A percentile compares a stretch with the other conserved stretches of the same genome.
Evolutionary conservation across 2,797 vertebrate genomes (phyloP).

Genomic region (Aplochiton taeniatus): DNA sequence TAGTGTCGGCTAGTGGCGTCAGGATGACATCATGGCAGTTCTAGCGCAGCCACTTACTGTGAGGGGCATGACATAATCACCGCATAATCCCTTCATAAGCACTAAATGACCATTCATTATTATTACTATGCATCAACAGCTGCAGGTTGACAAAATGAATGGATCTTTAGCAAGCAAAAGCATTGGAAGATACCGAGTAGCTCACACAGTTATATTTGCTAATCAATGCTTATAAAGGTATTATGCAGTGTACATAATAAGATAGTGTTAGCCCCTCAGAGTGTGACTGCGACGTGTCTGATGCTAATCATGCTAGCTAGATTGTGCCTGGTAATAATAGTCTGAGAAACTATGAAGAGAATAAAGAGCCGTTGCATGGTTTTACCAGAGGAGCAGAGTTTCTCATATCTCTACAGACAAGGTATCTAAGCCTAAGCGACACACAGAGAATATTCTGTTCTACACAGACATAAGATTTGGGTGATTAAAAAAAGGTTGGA

Average conservation of each 20-base stretch:
- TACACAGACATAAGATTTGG: constrained; percentile 69
- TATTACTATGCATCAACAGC: constrained; percentile 70
- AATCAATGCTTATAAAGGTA: constrained; percentile 70
- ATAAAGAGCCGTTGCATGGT: constrained; percentile 62
- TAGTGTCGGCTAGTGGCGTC: constrained; percentile 99
- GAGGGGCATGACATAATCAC: constrained; percentile 58
- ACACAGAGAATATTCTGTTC: constrained; percentile 49
- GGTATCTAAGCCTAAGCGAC: constrained; percentile 1
- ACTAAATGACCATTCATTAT: constrained; percentile 84
- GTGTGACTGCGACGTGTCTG: constrained; percentile 63
- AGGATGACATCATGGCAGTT: constrained; percentile 99
- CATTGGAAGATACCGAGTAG: not conserved
- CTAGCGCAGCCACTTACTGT: constrained; percentile 89
- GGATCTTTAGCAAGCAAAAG: constrained; percentile 21
- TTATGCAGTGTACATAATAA: constrained; percentile 16
- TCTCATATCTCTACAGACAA: constrained; percentile 60
- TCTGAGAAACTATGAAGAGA: constrained; percentile 72
- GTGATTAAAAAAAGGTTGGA: constrained; percentile 56
- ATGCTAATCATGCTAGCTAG: constrained; percentile 72
- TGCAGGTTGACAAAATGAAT: constrained; percentile 58
- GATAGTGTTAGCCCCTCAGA: constrained; percentile 41
- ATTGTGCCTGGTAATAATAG: constrained; percentile 67
- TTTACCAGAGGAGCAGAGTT: constrained; percentile 66
- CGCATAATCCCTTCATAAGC: constrained; percentile 63
- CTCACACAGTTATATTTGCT: constrained; percentile 41